These are phyloP conservation scores for Cichlasoma orientale DNA, from an alignment of 2,797 vertebrate species.

Conservation along the genomic window DNA sequence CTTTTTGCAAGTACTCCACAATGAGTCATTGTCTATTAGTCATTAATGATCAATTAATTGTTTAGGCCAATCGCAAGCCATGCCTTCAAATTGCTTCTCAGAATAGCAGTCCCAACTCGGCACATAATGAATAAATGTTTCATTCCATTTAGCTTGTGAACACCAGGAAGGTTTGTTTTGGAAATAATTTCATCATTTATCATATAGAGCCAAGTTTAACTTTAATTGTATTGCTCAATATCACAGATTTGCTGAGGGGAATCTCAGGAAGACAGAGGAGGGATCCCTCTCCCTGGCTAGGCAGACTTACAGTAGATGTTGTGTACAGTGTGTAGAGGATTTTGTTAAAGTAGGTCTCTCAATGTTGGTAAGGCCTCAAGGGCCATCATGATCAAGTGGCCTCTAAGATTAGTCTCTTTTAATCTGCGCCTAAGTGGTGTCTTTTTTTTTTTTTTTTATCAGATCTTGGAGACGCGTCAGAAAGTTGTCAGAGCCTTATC, in stretches of 20 bases:
- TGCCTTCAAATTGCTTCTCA: not conserved
- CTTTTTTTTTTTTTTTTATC: not conserved
- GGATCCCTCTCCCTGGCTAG: not conserved
- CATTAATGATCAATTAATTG: not conserved
- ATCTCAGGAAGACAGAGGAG: not conserved
- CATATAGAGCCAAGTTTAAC: not conserved
- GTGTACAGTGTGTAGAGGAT: not conserved
- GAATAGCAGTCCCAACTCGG: not conserved
- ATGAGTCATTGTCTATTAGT: not conserved
- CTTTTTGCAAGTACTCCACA: not conserved
- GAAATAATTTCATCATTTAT: not conserved
- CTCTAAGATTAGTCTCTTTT: not conserved
- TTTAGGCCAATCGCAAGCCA: not conserved
- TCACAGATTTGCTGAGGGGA: not conserved
- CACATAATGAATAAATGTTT: not conserved
- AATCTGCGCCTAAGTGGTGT: not conserved
- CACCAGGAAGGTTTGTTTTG: not conserved
- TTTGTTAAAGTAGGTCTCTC: not conserved
- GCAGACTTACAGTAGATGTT: not conserved
- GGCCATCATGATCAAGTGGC: not conserved
- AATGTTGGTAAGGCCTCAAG: not conserved
- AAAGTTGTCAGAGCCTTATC: not conserved
- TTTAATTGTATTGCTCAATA: not conserved
- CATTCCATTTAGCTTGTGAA: not conserved
- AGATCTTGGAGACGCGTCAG: not conserved